Percentiles rank a stretch among this genome's conserved stretches.
Evolutionary conservation across 1,140 invertebrate species (phyloP).

Genomic region (Pachypeltis micranthus): DNA sequence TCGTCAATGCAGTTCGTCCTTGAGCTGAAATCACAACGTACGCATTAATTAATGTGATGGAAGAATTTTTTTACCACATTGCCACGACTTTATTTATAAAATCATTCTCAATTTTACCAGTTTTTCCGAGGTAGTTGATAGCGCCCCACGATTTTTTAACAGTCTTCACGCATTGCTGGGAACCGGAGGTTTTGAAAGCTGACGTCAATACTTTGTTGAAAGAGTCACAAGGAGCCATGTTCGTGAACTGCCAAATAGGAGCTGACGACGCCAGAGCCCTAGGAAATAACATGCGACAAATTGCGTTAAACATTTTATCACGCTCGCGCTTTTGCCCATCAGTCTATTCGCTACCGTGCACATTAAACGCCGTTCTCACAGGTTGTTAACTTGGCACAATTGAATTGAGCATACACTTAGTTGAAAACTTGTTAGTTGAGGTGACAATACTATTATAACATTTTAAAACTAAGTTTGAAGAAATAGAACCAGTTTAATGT

Average conservation of each 20-base stretch:
- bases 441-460: too few relatives aligned
- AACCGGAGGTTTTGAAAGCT: conserved; percentile 48
- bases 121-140: conserved; percentile 45
- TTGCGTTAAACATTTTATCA: not conserved
- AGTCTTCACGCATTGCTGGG: conserved; percentile 52
- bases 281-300: not conserved
- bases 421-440: too few relatives aligned
- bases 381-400: too few relatives aligned
- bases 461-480: too few relatives aligned
- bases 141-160: conserved; percentile 68
- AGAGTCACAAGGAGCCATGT: conserved; percentile 63
- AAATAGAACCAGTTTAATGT: too few relatives aligned
- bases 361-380: too few relatives aligned
- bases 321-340: too few relatives aligned
- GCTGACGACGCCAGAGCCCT: conserved; percentile 93
- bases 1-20: conserved; percentile 54
- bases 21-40: conserved; percentile 34
- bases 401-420: too few relatives aligned
- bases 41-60: not conserved
- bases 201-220: conserved; percentile 68
- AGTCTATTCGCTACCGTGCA: too few relatives aligned
- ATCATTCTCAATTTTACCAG: not conserved
- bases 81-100: not conserved
- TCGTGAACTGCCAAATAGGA: conserved; percentile 81
- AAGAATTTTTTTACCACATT: too few relatives aligned